phyloP scores from a whole-genome alignment of 2,797 vertebrate species.

The Poeciliopsis presidionis region DNA sequence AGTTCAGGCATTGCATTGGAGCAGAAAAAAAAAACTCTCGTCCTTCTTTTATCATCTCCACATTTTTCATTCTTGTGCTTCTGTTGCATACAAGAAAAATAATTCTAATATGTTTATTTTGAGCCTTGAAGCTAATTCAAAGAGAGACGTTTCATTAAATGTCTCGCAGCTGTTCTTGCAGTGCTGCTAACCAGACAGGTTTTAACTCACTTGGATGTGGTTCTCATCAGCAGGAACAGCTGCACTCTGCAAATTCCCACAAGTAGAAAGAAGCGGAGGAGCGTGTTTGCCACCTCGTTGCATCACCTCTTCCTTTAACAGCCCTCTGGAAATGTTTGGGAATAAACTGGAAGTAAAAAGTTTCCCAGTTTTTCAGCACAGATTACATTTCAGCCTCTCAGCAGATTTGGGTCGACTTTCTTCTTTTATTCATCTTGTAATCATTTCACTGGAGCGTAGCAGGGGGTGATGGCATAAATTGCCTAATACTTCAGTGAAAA shows the following conservation, averaged over 20 bases:
- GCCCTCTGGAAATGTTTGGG: background rate
- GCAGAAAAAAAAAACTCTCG: background rate
- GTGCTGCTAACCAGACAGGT: background rate
- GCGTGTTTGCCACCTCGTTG: background rate
- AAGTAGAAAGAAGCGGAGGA: background rate
- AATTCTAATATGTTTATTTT: conserved; percentile 7
- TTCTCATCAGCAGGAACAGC: conserved; percentile 7
- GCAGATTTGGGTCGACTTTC: background rate
- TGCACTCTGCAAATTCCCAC: background rate
- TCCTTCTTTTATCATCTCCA: background rate
- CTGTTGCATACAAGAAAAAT: background rate
- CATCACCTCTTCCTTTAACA: conserved; percentile 8
- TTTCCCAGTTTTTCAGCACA: background rate
- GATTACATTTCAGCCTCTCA: conserved; percentile 1
- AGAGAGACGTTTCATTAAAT: background rate
- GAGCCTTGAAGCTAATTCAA: conserved; percentile 1
- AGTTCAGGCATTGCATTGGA: conserved; percentile 25
- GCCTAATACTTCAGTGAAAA: background rate
- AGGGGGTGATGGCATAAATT: background rate
- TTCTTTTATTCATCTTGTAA: conserved; percentile 2
- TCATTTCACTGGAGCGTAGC: background rate
- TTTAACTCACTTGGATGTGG: background rate
- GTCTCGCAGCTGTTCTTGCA: background rate
- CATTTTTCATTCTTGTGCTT: background rate
- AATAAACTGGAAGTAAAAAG: background rate